These are phyloP conservation scores for Centropyge bicolor DNA, from an alignment of 2,797 vertebrate genomes.

Conservation along the genomic window DNA sequence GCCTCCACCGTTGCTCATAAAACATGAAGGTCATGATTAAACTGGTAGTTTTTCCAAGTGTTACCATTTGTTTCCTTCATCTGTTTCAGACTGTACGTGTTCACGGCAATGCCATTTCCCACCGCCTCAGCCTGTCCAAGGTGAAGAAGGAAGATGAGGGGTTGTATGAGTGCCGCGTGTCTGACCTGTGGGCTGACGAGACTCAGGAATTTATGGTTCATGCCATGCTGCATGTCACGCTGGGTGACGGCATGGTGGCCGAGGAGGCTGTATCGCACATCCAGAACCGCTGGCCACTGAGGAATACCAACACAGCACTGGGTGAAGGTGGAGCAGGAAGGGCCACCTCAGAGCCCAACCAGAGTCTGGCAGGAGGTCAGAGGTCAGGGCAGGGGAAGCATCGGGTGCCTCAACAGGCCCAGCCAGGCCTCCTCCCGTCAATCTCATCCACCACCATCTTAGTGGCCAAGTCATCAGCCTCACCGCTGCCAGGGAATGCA, in stretches of 20 bases:
- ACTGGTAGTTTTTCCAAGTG: background rate
- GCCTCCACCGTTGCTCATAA: constrained; percentile 25
- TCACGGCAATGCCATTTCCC: constrained; percentile 95
- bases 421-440: constrained; percentile 68
- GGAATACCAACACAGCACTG: constrained; percentile 78
- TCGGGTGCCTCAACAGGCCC: constrained; percentile 64
- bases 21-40: constrained; percentile 30
- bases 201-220: constrained; percentile 92
- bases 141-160: constrained; percentile 92
- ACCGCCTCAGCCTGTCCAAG: constrained; percentile 91
- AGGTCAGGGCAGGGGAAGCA: constrained; percentile 74
- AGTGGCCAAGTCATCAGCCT: constrained; percentile 84
- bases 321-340: constrained; percentile 59
- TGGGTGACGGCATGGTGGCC: constrained; percentile 90
- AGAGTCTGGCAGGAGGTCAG: constrained; percentile 42
- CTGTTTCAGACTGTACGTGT: constrained; percentile 91
- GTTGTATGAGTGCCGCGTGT: constrained; percentile 94
- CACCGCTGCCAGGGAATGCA: constrained; percentile 83
- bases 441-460: constrained; percentile 71
- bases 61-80: background rate
- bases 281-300: constrained; percentile 89
- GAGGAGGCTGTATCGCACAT: constrained; percentile 95
- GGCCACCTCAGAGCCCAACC: constrained; percentile 78
- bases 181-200: constrained; percentile 92
- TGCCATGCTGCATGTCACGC: constrained; percentile 87